Evolutionary conservation across 2,888 invertebrate species (phyloP), one percentile per base, ranked within the genome.

Genomic region (Noctua janthe): DNA sequence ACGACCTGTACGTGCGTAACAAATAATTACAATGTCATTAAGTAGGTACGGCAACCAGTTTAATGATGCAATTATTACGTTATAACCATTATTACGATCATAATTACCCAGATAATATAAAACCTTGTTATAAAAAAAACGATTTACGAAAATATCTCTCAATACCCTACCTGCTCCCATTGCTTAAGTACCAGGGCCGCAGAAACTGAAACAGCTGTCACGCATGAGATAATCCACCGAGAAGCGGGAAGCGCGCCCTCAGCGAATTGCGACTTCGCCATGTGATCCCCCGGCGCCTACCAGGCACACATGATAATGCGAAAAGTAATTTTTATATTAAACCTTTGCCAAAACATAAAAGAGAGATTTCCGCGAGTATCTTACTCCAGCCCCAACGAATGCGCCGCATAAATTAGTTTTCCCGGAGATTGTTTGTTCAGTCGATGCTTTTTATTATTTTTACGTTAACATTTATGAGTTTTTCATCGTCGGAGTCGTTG

Each of bases 281-380:
- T 90, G 90, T 91, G 91, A 94, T 94, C 94, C 94, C 94, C 86
- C 81, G 85, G 85, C 92, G 85, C 91, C 91, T 92, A 94, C 94
- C 92, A 94, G 91, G 94, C 95, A 94, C 94, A 95, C 95, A 96
- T 94, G 95, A 95, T 96, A 95, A 96, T 95, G 94, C 92, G 90
- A 93, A 96, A 96, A 95, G 95, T 96, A 96, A 96, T 97, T 97
- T 96, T 95, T 95, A 94, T 96, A 96, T 96, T 96, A 96, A 97
- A 96, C 94, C 95, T 94, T 94, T 95, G 93, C 92, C 93, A 93
- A 95, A 96, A 96, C 95, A 96, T 95, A 95, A 96, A 96, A 96
- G 96, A 94, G 94, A 94, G 93, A 94, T 94, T 93, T 93, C 91
- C 91, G 88, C 89, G 90, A 92, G 91, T 92, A 93, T 94, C 93